These are phyloP conservation scores for Drosophila ohnishii DNA, from an alignment of 1,140 invertebrate genomes.

Conservation along the genomic window DNA sequence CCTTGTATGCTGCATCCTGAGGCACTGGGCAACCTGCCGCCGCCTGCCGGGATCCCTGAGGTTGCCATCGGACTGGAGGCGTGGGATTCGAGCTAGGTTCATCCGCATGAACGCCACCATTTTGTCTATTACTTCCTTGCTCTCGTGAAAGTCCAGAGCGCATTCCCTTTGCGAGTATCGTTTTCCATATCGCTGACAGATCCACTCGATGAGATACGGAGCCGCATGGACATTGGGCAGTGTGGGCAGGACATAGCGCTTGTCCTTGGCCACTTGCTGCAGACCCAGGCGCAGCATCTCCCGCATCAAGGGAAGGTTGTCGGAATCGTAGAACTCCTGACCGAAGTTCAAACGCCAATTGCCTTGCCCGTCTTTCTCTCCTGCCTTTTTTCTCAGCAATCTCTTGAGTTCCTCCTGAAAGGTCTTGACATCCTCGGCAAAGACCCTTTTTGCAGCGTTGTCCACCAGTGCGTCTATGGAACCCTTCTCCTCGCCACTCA, in stretches of 20 bases:
- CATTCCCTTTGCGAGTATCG: slow-evolving; percentile 40
- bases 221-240: slow-evolving; percentile 58
- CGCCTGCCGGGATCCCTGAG: neutral
- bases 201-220: slow-evolving; percentile 67
- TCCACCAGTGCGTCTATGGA: slow-evolving; percentile 35
- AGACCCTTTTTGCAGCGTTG: slow-evolving; percentile 19
- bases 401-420: slow-evolving; percentile 34
- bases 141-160: neutral
- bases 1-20: neutral
- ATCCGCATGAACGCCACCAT: slow-evolving; percentile 1
- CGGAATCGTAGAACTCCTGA: slow-evolving; percentile 38
- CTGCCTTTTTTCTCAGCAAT: neutral
- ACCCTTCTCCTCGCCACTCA: slow-evolving; percentile 6
- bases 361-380: accelerated
- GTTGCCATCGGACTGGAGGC: no score
- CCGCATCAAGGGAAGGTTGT: slow-evolving; percentile 46
- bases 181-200: slow-evolving; percentile 58
- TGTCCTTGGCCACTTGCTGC: slow-evolving; percentile 40
- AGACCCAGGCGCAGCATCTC: slow-evolving; percentile 49
- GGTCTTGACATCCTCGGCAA: slow-evolving; percentile 15
- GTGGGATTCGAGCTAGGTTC: slow-evolving; percentile 5
- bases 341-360: slow-evolving; percentile 31
- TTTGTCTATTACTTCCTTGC: slow-evolving; percentile 11
- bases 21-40: neutral
- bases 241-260: slow-evolving; percentile 56